Evolutionary conservation across 2,888 invertebrate genomes (phyloP), one percentile per base, ranked within the genome.

Genomic region (Acrobasis consociella): DNA sequence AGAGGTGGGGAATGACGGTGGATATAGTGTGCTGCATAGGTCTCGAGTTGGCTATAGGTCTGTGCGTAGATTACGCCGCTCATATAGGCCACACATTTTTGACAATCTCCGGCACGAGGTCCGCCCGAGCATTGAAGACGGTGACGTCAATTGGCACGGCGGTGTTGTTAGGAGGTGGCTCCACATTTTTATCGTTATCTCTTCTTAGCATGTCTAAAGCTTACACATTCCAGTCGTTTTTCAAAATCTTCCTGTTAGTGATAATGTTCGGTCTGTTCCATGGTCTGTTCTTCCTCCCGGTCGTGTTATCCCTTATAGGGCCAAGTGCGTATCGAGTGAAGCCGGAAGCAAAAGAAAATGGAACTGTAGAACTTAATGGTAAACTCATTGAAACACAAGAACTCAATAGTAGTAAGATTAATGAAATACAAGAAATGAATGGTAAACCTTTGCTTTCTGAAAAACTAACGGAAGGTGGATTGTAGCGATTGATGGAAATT

Each of bases 1-100:
- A 95, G 78, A 93, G 94, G 69, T 97, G 96, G 97, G 96, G 95
- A 5, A 91, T 97, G 79, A 96, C 97, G 3, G 95, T 97, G 49
- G 97, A 97, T 80, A 94, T 96, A 60, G 96, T 96, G 10, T 96
- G 97, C 61, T 96, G 97, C 77, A 96, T 97, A 62, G 96, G 96
- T 38, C 88, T 97, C 11, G 96, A 97, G 75, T 89, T 97, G 42
- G 96, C 96, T 3, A 95, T 97, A 66, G 97, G 97, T 59, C 89
- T 97, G 60, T 96, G 97, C 75, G 96, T 97, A 0, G 97, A 97
- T 84, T 97, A 97, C 74, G 96, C 97, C 0, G 96, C 96, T 2
- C 96, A 96, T 77, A 95, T 96, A 8, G 96, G 96, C 0, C 97
- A 97, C 77, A 95, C 96, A 3, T 97, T 97, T 82, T 93, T 97